Percentiles rank a stretch among this genome's conserved stretches.
Evolutionary conservation across 2,797 vertebrate species (phyloP).

Genomic region (Pseudotriccus pelzelni): DNA sequence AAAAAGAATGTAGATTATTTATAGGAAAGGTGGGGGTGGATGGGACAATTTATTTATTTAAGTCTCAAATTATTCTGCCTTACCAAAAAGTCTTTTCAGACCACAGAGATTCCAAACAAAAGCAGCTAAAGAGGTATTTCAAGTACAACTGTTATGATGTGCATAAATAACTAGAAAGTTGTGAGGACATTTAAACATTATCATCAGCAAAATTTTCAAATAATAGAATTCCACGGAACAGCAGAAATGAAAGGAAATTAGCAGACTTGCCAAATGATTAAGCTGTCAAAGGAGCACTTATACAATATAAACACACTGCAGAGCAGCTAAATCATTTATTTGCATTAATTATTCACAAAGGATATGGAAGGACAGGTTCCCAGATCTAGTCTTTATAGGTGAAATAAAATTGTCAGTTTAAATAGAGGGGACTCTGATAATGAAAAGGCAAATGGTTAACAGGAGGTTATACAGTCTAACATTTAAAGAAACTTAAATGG

Average conservation of each 20-base stretch:
- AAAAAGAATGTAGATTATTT: neutral
- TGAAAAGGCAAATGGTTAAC: neutral
- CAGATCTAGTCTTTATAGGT: neutral
- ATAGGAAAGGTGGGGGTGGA: neutral
- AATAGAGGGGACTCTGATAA: neutral
- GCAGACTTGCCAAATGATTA: neutral
- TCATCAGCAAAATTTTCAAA: neutral
- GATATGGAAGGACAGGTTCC: neutral
- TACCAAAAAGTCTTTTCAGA: neutral
- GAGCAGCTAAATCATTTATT: neutral
- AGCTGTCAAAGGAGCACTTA: neutral
- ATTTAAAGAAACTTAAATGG: neutral
- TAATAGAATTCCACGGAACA: neutral
- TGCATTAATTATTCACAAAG: neutral
- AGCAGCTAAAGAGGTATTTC: neutral
- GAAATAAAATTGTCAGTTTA: neutral
- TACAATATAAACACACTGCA: neutral
- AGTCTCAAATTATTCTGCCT: neutral
- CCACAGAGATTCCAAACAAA: neutral
- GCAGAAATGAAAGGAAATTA: slow-evolving; percentile 13
- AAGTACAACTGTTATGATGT: neutral
- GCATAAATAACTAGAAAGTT: neutral
- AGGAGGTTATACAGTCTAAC: neutral
- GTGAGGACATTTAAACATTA: neutral
- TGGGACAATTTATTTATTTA: neutral